A percentile compares a stretch with the other conserved stretches of the same genome.
Evolutionary conservation across 2,797 vertebrate genomes (phyloP).

Genomic region (Notoglanidium macrostoma): DNA sequence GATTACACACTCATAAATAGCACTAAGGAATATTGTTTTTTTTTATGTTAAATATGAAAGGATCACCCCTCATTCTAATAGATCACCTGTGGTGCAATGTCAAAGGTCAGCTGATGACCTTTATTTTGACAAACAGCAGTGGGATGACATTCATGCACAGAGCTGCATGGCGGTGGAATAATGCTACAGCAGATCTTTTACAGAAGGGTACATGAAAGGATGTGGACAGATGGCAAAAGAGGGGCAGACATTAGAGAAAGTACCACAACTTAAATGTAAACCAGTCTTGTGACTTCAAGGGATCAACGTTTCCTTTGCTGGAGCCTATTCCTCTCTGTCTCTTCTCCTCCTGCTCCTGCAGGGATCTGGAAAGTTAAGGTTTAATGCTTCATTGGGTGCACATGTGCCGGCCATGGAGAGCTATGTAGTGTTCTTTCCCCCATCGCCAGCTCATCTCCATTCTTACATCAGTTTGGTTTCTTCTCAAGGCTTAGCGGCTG

Average conservation of each 20-base stretch:
- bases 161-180: slow-evolving; percentile 18
- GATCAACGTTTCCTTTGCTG: slow-evolving; percentile 48
- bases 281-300: slow-evolving; percentile 56
- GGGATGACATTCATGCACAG: slow-evolving; percentile 6
- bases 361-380: slow-evolving; percentile 61
- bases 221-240: slow-evolving; percentile 37
- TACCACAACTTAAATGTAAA: slow-evolving; percentile 59
- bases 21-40: not conserved
- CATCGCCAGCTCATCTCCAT: slow-evolving; percentile 51
- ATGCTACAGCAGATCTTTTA: slow-evolving; percentile 32
- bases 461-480: slow-evolving; percentile 48
- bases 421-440: slow-evolving; percentile 48
- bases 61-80: not conserved
- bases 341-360: slow-evolving; percentile 50
- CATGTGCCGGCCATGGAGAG: slow-evolving; percentile 59
- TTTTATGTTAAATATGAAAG: not conserved
- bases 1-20: slow-evolving; percentile 15
- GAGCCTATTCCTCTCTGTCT: slow-evolving; percentile 51
- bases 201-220: slow-evolving; percentile 45
- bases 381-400: slow-evolving; percentile 64
- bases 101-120: slow-evolving; percentile 13
- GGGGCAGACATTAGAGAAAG: slow-evolving; percentile 45
- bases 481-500: slow-evolving; percentile 49
- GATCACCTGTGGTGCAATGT: not conserved
- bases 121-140: not conserved